Percentiles rank a stretch among this genome's conserved stretches.
These are phyloP conservation scores for Drosophila tristis DNA, from an alignment of 1,140 invertebrate species.

Conservation along the genomic window DNA sequence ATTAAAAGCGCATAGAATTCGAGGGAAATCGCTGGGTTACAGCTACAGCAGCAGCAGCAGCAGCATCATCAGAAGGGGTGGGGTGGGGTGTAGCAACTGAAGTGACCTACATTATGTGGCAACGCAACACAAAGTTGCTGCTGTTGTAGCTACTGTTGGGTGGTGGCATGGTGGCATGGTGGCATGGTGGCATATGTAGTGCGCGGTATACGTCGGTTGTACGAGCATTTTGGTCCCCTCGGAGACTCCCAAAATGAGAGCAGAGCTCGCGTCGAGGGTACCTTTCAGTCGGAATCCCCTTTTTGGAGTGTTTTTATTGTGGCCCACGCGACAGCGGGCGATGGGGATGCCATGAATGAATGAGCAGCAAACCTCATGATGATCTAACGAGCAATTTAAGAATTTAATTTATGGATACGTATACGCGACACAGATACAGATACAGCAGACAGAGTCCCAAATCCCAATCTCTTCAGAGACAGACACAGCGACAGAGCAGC, in stretches of 20 bases:
- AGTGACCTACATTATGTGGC: slow-evolving; percentile 22
- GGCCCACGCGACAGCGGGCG: slow-evolving; percentile 55
- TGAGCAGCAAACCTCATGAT: slow-evolving; percentile 67
- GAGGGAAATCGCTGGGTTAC: slow-evolving; percentile 58
- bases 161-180: too few relatives aligned
- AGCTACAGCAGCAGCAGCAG: background rate
- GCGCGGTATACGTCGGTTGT: too few relatives aligned
- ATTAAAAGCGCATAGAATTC: slow-evolving; percentile 76
- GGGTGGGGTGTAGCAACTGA: slow-evolving; percentile 6
- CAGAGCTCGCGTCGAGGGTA: too few relatives aligned
- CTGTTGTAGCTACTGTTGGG: slow-evolving; percentile 31
- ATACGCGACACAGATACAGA: slow-evolving; percentile 50
- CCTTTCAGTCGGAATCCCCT: too few relatives aligned
- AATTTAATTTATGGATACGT: slow-evolving; percentile 75
- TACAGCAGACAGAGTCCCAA: slow-evolving; percentile 17
- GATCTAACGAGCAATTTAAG: slow-evolving; percentile 80
- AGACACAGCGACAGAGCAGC: slow-evolving; percentile 23
- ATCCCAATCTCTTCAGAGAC: slow-evolving; percentile 25
- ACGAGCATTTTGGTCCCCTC: too few relatives aligned
- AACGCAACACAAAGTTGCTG: background rate
- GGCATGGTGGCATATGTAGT: too few relatives aligned
- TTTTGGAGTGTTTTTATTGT: slow-evolving; percentile 57
- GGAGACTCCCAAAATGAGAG: too few relatives aligned
- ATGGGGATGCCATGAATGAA: slow-evolving; percentile 53
- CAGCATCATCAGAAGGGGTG: slow-evolving; percentile 6